Percentiles rank a stretch among this genome's conserved stretches.
phyloP scores from a whole-genome alignment of 2,113 vertebrate genomes.

The Otus sunia region DNA sequence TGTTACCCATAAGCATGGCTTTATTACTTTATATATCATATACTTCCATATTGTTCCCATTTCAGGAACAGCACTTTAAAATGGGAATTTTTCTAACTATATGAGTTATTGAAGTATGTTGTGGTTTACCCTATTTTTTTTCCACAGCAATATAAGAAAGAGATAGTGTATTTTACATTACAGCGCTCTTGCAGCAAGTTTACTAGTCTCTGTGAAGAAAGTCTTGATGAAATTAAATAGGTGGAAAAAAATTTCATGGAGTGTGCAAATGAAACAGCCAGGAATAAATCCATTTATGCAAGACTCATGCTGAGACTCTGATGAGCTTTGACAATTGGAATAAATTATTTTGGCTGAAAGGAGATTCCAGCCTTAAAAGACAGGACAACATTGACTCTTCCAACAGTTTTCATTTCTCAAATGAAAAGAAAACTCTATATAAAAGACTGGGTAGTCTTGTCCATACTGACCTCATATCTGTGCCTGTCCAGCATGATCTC shows the following conservation, averaged over 20 bases:
- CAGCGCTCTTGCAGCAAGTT: not conserved
- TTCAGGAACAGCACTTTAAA: constrained; percentile 4
- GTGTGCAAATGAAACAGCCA: constrained; percentile 43
- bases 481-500: fast-evolving
- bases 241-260: constrained; percentile 22
- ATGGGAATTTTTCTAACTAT: not conserved
- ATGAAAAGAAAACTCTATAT: not conserved
- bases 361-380: constrained; percentile 17
- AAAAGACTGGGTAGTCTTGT: not conserved
- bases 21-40: constrained; percentile 32
- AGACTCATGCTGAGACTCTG: constrained; percentile 29
- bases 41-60: not conserved
- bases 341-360: constrained; percentile 55
- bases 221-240: constrained; percentile 55
- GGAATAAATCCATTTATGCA: constrained; percentile 59
- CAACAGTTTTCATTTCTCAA: not conserved
- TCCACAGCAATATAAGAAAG: not conserved
- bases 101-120: not conserved
- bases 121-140: not conserved
- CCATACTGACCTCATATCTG: not conserved
- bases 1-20: not conserved
- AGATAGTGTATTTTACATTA: not conserved
- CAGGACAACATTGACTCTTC: not conserved
- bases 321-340: constrained; percentile 61
- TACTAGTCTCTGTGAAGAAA: constrained; percentile 15